phyloP scores from a whole-genome alignment of 2,888 invertebrate species.

The Lampropteryx suffumata region DNA sequence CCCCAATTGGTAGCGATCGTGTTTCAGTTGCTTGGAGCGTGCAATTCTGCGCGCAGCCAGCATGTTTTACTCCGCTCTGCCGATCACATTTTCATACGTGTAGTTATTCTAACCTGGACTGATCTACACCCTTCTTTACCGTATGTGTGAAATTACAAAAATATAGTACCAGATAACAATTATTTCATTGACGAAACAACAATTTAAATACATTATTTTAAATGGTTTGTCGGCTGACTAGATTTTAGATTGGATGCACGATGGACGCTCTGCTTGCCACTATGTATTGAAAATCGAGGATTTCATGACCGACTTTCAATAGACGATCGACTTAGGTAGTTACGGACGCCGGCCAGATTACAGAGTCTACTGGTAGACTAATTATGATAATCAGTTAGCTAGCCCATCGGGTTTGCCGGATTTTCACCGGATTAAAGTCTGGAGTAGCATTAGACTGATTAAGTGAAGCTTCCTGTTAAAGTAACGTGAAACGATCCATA shows the following conservation, averaged over 20 bases:
- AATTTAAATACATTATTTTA: no score
- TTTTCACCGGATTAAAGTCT: slow-evolving; percentile 27
- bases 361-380: slow-evolving; percentile 26
- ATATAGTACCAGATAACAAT: no score
- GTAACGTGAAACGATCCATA: neutral
- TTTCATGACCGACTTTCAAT: neutral
- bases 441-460: slow-evolving; percentile 26
- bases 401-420: slow-evolving; percentile 24
- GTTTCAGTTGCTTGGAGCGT: neutral
- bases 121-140: no score
- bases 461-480: slow-evolving; percentile 14
- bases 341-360: slow-evolving; percentile 23
- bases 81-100: no score
- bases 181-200: no score
- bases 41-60: no score
- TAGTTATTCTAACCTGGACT: no score
- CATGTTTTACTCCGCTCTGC: no score
- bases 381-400: slow-evolving; percentile 36
- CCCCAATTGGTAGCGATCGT: no score
- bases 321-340: slow-evolving; percentile 21
- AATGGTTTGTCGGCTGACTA: no score
- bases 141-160: no score
- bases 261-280: neutral
- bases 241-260: no score
- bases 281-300: neutral